Conservation (phyloP, 2,113 vertebrate genomes). For the Epinephelus cyanopodus region DNA sequence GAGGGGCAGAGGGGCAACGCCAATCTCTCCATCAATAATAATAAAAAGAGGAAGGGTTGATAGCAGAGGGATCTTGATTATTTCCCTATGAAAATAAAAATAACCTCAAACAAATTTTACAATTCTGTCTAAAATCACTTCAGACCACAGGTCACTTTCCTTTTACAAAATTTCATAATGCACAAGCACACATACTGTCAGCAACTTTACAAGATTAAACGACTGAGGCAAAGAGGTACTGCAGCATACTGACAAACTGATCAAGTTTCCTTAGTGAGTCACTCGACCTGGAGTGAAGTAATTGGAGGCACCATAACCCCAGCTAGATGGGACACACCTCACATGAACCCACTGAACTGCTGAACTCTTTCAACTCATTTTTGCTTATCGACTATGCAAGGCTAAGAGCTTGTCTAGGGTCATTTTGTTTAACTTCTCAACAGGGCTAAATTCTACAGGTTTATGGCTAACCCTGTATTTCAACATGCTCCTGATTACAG, state of each 20-base stretch:
- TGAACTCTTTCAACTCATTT: background rate
- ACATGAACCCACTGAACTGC: slow-evolving; percentile 4
- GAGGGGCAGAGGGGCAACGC: background rate
- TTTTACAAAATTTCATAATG: background rate
- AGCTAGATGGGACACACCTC: background rate
- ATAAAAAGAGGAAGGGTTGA: background rate
- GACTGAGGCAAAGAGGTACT: background rate
- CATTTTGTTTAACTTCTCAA: background rate
- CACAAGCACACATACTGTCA: slow-evolving; percentile 1
- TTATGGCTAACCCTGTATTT: background rate
- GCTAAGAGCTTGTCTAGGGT: background rate
- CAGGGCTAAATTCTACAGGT: background rate
- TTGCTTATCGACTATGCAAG: background rate
- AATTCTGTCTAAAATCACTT: background rate
- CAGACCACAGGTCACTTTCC: background rate
- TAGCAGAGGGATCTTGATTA: slow-evolving; percentile 1
- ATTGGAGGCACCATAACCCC: background rate
- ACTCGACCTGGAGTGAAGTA: slow-evolving; percentile 20
- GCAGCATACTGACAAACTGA: slow-evolving; percentile 3
- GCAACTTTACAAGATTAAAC: slow-evolving; percentile 6
- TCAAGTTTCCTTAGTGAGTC: slow-evolving; percentile 11
- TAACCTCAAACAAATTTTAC: background rate
- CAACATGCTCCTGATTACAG: no score
- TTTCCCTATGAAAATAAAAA: background rate
- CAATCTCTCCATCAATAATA: background rate